phyloP scores from a whole-genome alignment of 64 coral and sea anemone genomes.

The Astreopora myriophthalma region DNA sequence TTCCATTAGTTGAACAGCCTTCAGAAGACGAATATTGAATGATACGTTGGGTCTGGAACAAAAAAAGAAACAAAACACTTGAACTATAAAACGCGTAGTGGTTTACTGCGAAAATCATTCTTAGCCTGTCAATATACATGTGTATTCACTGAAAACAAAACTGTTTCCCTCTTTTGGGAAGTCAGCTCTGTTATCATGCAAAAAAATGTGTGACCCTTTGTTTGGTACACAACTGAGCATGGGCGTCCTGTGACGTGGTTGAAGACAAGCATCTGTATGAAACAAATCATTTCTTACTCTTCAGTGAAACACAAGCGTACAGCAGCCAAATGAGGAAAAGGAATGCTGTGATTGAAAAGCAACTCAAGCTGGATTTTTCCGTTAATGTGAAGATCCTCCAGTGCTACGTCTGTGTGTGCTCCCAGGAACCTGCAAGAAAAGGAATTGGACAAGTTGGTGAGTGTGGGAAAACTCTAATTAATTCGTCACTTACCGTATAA shows the following conservation, averaged over 20 bases:
- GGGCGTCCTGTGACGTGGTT: no score
- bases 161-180: no score
- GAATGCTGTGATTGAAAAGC: conserved; percentile 67
- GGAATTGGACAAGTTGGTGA: neutral
- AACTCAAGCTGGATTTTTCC: conserved; percentile 73
- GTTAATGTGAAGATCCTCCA: conserved; percentile 75
- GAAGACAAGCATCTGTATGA: no score
- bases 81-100: no score
- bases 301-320: conserved; percentile 68
- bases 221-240: no score
- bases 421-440: conserved; percentile 52
- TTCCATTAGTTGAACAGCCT: conserved; percentile 78
- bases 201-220: no score
- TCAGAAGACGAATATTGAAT: conserved; percentile 75
- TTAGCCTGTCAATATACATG: neutral
- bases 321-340: conserved; percentile 79
- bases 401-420: conserved; percentile 61
- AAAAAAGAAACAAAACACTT: neutral
- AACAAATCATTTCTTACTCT: conserved; percentile 58
- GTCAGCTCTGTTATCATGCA: no score
- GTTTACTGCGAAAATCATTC: no score
- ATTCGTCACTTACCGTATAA: neutral
- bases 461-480: neutral
- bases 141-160: no score
- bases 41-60: conserved; percentile 61